Evolutionary conservation across 1,140 invertebrate genomes (phyloP), one percentile per base, ranked within the genome.

Genomic region (Planococcus citri): DNA sequence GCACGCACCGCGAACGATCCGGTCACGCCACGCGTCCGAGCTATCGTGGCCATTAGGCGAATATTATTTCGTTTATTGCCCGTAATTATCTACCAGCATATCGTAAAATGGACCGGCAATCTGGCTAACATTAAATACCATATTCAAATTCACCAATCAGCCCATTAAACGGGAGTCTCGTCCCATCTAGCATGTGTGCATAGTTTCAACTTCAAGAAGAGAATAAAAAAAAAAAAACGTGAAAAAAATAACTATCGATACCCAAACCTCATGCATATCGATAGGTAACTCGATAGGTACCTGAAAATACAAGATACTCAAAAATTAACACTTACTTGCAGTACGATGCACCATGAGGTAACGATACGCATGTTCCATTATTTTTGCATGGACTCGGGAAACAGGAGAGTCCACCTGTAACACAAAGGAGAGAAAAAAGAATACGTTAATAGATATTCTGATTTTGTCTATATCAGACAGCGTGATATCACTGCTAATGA

Each of bases 321-420:
- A n/a, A n/a, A n/a, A n/a, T n/a, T n/a, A n/a, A 68, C 74, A n/a
- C 89, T 92, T 83, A 93, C 91, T 91, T 89, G 90, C 91, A 93
- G 78, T 85, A 86, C 27, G 85, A 87, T 78, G 90, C 86, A 71
- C 85, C 86, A 71, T 84, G 80, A 29, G 82, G 81, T 70, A 85
- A 82, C 12, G 88, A 87, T 27, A 89, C 76, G 77, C 91, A 93
- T 8, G 81, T 81, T 41, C 89, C 91, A 68, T 85, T 85, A 82
- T 92, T 91, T 77, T 89, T 88, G 78, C 91, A 93, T 2, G 90
- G 90, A 76, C 88, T 92, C 29, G 90, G 90, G 67, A 88, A 89
- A 80, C 91, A 94, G 69, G 90, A 92, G 41, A 88, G 81, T 74
- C 90, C 88, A 79, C 89, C 92, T 94, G 84, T 60, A 87, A 78